Evolutionary conservation across 1,140 invertebrate species (phyloP), one percentile per base, ranked within the genome.

Genomic region (Spodoptera litura): DNA sequence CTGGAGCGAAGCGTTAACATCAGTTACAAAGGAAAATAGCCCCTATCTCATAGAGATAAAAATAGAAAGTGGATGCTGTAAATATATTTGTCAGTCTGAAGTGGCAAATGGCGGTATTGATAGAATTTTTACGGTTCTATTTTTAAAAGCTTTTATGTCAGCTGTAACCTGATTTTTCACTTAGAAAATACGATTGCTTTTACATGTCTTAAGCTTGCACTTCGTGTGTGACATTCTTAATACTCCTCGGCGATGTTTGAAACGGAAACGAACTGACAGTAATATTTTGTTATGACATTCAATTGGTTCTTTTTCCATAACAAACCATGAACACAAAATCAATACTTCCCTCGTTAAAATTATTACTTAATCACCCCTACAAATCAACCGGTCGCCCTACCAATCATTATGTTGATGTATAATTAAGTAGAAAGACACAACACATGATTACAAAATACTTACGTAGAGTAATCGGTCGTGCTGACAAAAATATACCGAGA

Each of bases 101-200:
- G 80, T 77, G 75, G 79, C 81, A 84, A 89, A 83, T 87, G 82
- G 79, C 62, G 77, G 80, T 83, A 82, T 86, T 88, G 85, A 87
- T 85, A 87, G 84, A 88, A 88, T 87, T 89, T 87, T 87, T 83
- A 81, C 74, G 80, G 78, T 82, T 86, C 77, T 64, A 74, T 78
- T 81, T 83, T 82, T 83, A 82, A 83, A 71, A 70, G 76, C 78
- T 78, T 87, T 87, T 86, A 85, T 83, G 83, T 86, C 71, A 66
- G 12, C 56, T 20, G 81, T 85, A 85, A 87, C 81, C 79, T 78
- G 81, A 87, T 86, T 88, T 88, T 85, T 81, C 62, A 82, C 81
- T 84, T 72, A 20, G 20, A 20, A 20, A 31, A 75, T 25, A 38
- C 27, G n/a, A 35, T 64, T 76, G 44, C 38, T 49, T 68, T 74